phyloP scores from a whole-genome alignment of 2,113 vertebrate genomes.

The Cryptoleucopteryx plumbea region DNA sequence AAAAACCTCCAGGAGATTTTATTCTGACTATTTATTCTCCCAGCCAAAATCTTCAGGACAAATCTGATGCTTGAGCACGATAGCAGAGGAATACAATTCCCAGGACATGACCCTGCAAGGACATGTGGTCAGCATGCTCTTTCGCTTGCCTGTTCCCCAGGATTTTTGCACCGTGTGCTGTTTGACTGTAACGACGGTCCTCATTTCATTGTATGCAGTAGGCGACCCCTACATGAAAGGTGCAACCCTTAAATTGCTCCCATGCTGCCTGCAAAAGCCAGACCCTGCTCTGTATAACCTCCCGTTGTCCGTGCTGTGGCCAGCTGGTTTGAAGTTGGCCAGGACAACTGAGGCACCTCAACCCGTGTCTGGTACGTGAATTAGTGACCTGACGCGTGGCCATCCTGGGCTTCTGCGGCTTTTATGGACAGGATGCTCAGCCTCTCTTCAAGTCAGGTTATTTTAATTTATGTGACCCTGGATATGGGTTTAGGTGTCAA shows the following conservation, averaged over 20 bases:
- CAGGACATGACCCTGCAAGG: background rate
- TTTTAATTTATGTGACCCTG: background rate
- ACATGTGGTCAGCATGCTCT: conserved; percentile 49
- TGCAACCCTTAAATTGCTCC: background rate
- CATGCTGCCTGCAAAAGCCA: background rate
- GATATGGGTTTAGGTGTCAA: background rate
- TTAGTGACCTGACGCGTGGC: background rate
- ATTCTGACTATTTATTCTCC: background rate
- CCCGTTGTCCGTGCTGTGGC: background rate
- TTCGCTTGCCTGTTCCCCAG: conserved; percentile 11
- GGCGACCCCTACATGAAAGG: background rate
- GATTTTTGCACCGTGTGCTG: conserved; percentile 14
- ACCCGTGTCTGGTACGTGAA: background rate
- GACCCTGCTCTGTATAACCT: background rate
- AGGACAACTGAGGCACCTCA: background rate
- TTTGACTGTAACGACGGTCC: background rate
- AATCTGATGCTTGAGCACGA: background rate
- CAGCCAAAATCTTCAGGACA: background rate
- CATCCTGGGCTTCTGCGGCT: background rate
- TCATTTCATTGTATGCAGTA: conserved; percentile 7
- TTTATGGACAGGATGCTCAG: background rate
- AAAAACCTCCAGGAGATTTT: background rate
- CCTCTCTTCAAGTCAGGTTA: background rate
- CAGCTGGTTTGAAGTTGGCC: background rate
- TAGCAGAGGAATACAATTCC: conserved; percentile 56